Evolutionary conservation across 2,888 invertebrate genomes (phyloP).

Genomic region (Napeogenes inachia): DNA sequence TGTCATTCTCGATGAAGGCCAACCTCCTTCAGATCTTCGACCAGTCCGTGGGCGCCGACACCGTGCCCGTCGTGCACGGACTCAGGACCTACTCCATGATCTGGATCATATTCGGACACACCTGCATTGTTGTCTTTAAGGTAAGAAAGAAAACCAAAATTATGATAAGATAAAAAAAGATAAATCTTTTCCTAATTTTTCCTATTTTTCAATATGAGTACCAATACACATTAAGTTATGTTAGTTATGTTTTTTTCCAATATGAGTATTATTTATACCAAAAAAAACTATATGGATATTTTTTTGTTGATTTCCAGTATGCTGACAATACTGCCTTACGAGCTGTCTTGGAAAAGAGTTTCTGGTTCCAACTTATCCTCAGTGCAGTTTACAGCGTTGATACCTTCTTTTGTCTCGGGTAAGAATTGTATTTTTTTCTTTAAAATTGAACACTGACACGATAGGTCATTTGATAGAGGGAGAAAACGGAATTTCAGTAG

Average conservation of each 20-base stretch:
- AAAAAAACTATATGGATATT: too few species aligned
- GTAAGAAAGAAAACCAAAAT: constrained; percentile 33
- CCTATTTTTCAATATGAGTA: constrained; percentile 19
- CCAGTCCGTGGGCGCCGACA: constrained; percentile 87
- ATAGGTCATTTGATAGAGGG: too few species aligned
- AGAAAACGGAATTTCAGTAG: too few species aligned
- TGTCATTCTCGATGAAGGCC: constrained; percentile 87
- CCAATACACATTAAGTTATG: too few species aligned
- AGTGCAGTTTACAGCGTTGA: constrained; percentile 90
- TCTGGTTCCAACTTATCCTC: constrained; percentile 87
- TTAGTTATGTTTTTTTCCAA: too few species aligned
- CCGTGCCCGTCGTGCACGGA: constrained; percentile 85
- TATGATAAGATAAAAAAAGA: neutral
- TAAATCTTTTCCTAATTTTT: neutral
- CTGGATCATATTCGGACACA: constrained; percentile 85
- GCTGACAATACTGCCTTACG: constrained; percentile 87
- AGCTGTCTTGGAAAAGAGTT: constrained; percentile 83
- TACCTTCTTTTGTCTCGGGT: constrained; percentile 88
- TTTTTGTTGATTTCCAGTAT: constrained; percentile 40
- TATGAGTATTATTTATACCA: too few species aligned
- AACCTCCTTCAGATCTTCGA: constrained; percentile 89
- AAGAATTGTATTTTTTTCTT: constrained; percentile 26
- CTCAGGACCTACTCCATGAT: constrained; percentile 81
- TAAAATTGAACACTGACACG: neutral
- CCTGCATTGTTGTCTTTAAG: constrained; percentile 88